phyloP scores from a whole-genome alignment of 53 echinoderm and acorn worm species.

The Echinometra lucunter region DNA sequence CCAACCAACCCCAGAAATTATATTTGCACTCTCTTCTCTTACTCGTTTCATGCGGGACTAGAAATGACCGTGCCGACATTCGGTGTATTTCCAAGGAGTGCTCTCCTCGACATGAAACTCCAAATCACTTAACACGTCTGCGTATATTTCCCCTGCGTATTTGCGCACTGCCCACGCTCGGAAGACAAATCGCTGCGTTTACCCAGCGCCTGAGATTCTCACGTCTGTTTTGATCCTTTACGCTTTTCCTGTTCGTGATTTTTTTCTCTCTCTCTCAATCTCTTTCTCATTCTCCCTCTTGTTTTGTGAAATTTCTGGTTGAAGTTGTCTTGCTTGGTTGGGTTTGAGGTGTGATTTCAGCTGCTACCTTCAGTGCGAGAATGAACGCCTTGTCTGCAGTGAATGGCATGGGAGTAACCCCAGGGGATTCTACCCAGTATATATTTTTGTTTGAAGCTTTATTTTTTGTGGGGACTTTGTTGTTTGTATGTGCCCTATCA shows the following conservation, averaged over 20 bases:
- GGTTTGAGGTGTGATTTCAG: constrained; percentile 37
- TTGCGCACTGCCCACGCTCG: constrained; percentile 48
- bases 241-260: background rate
- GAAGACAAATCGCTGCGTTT: constrained; percentile 5
- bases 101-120: constrained; percentile 7
- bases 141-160: constrained; percentile 56
- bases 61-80: background rate
- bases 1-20: background rate
- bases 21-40: constrained; percentile 42
- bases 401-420: background rate
- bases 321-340: background rate
- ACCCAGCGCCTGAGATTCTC: background rate
- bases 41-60: background rate
- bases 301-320: constrained; percentile 1
- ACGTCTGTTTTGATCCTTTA: background rate
- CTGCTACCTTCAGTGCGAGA: background rate
- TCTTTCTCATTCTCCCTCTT: no score
- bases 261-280: background rate
- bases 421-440: background rate
- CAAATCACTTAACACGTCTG: constrained; percentile 61
- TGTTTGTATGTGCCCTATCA: background rate
- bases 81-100: background rate
- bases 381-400: background rate
- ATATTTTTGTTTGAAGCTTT: background rate
- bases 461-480: background rate